Evolutionary conservation across 2,113 vertebrate species (phyloP).

Genomic region (Hydropotes inermis): DNA sequence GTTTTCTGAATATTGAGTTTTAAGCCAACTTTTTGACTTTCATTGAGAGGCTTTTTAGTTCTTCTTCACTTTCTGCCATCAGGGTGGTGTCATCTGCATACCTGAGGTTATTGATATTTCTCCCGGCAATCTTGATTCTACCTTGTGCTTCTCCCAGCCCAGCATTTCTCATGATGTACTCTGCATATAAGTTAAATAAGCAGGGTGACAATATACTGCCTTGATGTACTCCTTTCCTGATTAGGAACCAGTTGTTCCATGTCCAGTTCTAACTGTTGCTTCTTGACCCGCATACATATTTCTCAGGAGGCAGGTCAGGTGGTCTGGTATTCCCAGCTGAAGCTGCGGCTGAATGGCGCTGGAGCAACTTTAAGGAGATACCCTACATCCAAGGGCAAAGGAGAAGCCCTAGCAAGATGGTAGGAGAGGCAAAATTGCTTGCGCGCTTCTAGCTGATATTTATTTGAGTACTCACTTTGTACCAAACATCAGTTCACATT

Average conservation of each 20-base stretch:
- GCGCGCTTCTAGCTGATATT: background rate
- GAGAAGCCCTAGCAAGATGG: background rate
- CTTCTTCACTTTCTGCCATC: background rate
- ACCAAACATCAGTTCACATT: background rate
- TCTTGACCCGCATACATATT: background rate
- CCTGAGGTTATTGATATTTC: background rate
- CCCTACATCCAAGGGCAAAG: background rate
- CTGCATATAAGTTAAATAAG: background rate
- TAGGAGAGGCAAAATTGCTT: background rate
- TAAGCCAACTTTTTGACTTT: background rate
- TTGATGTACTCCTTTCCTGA: background rate
- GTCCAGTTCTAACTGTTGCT: background rate
- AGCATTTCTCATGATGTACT: background rate
- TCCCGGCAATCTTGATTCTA: background rate
- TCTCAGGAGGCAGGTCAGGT: background rate
- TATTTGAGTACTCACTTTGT: background rate
- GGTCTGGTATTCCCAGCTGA: background rate
- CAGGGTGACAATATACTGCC: background rate
- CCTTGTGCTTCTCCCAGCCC: background rate
- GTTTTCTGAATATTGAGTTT: background rate
- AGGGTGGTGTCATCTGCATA: background rate
- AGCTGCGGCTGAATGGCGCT: fast-evolving
- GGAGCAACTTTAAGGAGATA: background rate
- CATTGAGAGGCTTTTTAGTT: background rate
- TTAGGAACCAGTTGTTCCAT: background rate